Base-by-base conservation (phyloP, 2,888 invertebrate genomes). In the Anoplius nigerrimus region DNA sequence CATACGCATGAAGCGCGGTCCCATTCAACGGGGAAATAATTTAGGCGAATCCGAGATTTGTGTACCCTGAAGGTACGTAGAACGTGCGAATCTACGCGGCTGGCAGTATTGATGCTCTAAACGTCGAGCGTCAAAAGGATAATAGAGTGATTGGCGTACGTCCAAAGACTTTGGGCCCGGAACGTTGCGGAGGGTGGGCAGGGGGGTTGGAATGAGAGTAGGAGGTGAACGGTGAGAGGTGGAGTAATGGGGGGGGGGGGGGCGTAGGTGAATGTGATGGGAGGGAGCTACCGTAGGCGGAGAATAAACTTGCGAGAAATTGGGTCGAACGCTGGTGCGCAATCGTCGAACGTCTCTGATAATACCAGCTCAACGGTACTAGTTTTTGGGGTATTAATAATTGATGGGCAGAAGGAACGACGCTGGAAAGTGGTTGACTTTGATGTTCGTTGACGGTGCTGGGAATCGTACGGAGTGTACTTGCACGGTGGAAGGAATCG, bases 101-200 rank as follows among this genome's bases (percentile, higher is more conserved):
- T 24, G 46, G 11, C 18, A 4, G 46, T 16, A 18, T 18, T 46
- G 6, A 57, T 16, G 20, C 48, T 59, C 27, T 42, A 42, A 65
- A 64, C 69, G 64, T 62, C 58, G 66, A 71, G 42, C 65, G 56
- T 56, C 53, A 4, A 16, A 63, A 55, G 65, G 67, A 55, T 61
- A 59, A 59, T 62, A 66, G 60, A 61, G 57, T 43, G 20, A 43
- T 61, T 74, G 74, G 71, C 74, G 22, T 15, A 8, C 18, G 53
- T 69, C 74, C 74, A 74, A 71, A 69, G 62, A 59, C 62, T 64
- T 69, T n/a, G 48, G 16, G 18, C n/a, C 16, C 48, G 16, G 16
- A 18, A 18, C n/a, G 48, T 18, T 42, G 42, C 6, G 13, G 42
- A 42, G 42, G 42, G 42, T 13, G 42, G 13, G 13, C 8, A 42